phyloP scores from a whole-genome alignment of 2,888 invertebrate genomes.

The Melipona bicolor region DNA sequence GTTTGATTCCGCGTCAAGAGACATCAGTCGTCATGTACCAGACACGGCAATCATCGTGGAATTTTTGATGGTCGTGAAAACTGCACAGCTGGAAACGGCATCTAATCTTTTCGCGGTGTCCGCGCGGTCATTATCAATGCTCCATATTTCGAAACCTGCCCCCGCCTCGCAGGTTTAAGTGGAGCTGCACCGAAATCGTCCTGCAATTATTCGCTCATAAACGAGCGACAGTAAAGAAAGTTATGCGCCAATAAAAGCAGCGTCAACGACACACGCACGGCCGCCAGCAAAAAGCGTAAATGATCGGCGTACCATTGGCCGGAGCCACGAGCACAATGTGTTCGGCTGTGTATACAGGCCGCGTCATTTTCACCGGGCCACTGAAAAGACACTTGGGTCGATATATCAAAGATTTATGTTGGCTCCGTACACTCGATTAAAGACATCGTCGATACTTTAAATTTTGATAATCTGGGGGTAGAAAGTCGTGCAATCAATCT shows the following conservation, averaged over 20 bases:
- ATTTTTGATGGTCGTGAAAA: conserved; percentile 51
- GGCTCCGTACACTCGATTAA: too few species aligned
- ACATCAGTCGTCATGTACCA: conserved; percentile 37
- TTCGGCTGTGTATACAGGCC: conserved; percentile 46
- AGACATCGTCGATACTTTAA: too few species aligned
- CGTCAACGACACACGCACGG: conserved; percentile 74
- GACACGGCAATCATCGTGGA: conserved; percentile 41
- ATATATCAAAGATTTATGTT: neutral
- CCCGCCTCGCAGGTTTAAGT: conserved; percentile 38
- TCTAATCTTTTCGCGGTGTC: conserved; percentile 52
- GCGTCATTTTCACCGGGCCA: conserved; percentile 18
- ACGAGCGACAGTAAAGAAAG: conserved; percentile 72
- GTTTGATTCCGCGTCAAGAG: neutral
- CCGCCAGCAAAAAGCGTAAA: conserved; percentile 70
- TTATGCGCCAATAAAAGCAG: conserved; percentile 74
- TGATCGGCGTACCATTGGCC: conserved; percentile 54
- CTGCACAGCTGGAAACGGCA: conserved; percentile 6
- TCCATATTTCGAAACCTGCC: conserved; percentile 56
- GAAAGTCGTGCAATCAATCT: too few species aligned
- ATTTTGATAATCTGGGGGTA: too few species aligned
- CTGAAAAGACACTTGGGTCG: neutral
- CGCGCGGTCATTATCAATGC: conserved; percentile 54
- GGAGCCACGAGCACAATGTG: conserved; percentile 61
- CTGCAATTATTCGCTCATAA: conserved; percentile 80
- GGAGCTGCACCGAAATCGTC: conserved; percentile 70